Percentiles rank a stretch among this genome's conserved stretches.
These are phyloP conservation scores for Diaphora mendica DNA, from an alignment of 2,888 invertebrate genomes.

Conservation along the genomic window DNA sequence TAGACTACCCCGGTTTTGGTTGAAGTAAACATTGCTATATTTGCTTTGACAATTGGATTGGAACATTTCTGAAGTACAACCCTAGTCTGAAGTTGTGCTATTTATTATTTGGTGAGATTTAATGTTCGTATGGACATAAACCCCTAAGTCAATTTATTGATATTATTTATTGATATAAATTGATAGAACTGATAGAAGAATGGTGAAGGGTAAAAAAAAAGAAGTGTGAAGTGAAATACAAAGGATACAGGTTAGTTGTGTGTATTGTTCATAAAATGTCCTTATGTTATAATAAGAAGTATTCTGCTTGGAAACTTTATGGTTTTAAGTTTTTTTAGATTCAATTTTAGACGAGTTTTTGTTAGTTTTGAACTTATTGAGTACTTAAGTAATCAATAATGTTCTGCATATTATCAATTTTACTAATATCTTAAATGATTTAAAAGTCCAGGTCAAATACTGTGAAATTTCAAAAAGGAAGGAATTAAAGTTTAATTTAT, in stretches of 20 bases:
- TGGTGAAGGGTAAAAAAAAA: no score
- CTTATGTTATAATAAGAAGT: not conserved
- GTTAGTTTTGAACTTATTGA: no score
- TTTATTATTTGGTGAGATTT: not conserved
- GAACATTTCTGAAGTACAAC: not conserved
- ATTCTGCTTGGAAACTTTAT: not conserved
- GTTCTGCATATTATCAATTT: no score
- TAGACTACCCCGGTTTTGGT: constrained; percentile 21
- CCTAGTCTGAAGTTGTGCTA: not conserved
- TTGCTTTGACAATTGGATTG: not conserved
- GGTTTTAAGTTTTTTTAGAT: not conserved
- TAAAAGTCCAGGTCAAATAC: not conserved
- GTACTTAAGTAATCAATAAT: no score
- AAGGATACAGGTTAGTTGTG: no score
- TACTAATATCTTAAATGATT: no score
- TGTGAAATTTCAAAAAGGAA: not conserved
- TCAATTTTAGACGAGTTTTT: not conserved
- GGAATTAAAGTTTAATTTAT: not conserved
- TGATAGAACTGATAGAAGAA: no score
- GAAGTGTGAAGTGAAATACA: no score
- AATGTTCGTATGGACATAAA: no score
- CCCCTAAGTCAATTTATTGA: no score
- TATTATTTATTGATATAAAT: no score
- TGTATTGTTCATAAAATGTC: not conserved
- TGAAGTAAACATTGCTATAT: constrained; percentile 5